Evolutionary conservation across 2,797 vertebrate species (phyloP).

Genomic region (Malacoraja senta): DNA sequence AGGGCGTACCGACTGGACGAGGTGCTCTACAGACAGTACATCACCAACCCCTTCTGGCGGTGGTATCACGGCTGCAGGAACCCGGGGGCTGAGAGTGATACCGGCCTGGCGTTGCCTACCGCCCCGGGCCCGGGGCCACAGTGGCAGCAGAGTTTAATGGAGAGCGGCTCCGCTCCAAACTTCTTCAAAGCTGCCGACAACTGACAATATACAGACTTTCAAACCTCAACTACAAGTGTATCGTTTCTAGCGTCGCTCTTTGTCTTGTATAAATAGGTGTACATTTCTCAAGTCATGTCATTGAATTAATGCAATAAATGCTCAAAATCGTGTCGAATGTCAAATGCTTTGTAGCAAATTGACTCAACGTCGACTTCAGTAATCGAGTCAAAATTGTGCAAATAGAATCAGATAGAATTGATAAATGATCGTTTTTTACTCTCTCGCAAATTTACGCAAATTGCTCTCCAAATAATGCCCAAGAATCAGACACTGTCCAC

Average conservation of each 20-base stretch:
- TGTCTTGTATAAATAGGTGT: not conserved
- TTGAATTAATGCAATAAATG: not conserved
- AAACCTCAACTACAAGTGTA: not conserved
- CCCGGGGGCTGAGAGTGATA: not conserved
- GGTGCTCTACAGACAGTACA: slow-evolving; percentile 35
- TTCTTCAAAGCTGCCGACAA: slow-evolving; percentile 20
- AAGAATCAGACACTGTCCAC: not conserved
- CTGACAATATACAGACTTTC: not conserved
- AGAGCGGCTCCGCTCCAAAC: not conserved
- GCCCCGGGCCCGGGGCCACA: not conserved
- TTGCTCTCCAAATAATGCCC: not conserved
- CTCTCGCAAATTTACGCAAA: too few relatives aligned
- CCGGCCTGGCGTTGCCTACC: not conserved
- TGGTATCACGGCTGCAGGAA: slow-evolving; percentile 30
- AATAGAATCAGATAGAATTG: not conserved
- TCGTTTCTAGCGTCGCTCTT: not conserved
- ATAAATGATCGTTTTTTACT: not conserved
- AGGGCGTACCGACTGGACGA: slow-evolving; percentile 31
- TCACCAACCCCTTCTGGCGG: slow-evolving; percentile 34
- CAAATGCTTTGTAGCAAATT: not conserved
- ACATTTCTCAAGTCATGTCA: not conserved
- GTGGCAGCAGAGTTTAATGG: slow-evolving; percentile 19
- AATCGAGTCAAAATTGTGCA: too few relatives aligned
- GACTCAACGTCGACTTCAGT: not conserved
- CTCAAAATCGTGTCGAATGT: too few relatives aligned